These are phyloP conservation scores for Ictidomys tridecemlineatus DNA, from an alignment of 2,113 vertebrate genomes.

Conservation along the genomic window DNA sequence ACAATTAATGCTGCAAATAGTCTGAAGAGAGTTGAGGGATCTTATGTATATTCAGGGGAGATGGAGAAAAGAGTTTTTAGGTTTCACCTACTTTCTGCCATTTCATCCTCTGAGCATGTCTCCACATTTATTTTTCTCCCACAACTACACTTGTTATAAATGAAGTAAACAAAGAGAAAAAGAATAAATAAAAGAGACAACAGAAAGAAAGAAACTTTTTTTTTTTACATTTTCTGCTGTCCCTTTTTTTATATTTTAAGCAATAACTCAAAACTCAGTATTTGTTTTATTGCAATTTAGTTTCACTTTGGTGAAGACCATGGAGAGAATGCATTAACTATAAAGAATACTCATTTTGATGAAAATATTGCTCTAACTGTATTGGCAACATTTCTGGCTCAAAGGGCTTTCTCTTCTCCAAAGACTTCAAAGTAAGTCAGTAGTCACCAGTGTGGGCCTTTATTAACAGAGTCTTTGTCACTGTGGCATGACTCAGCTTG, in stretches of 20 bases:
- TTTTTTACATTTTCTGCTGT: constrained; percentile 4
- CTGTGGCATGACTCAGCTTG: background rate
- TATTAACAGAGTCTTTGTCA: background rate
- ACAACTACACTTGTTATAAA: background rate
- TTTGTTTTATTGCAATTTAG: constrained; percentile 16
- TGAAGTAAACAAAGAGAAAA: background rate
- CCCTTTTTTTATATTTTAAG: background rate
- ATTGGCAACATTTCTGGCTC: background rate
- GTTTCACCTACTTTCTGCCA: background rate
- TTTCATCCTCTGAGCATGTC: background rate
- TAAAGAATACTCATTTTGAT: background rate
- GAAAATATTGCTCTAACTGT: constrained; percentile 17
- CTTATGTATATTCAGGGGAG: background rate
- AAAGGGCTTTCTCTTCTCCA: background rate
- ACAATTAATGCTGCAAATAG: background rate
- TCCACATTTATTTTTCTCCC: constrained; percentile 36
- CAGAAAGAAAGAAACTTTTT: background rate
- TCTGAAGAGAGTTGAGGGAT: background rate
- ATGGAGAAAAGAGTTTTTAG: background rate
- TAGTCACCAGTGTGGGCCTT: background rate
- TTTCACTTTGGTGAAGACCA: background rate
- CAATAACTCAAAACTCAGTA: background rate
- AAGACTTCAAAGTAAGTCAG: background rate
- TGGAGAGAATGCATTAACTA: constrained; percentile 1
- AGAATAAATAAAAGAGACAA: background rate